Evolutionary conservation across 1,140 invertebrate species (phyloP), one percentile per base, ranked within the genome.

Genomic region (Daktulosphaira vitifoliae): DNA sequence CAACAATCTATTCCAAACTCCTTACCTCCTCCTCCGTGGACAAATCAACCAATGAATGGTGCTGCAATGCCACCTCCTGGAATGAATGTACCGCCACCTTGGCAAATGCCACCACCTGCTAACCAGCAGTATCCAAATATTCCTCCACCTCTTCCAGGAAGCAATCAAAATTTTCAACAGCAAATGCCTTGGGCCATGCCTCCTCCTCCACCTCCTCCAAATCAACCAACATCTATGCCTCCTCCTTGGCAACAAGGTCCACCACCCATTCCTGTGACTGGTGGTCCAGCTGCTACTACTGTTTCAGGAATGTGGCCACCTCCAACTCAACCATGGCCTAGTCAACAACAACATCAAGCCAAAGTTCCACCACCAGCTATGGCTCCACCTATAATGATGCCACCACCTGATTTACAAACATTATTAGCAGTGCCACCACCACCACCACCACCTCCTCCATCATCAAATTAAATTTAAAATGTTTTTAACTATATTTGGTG

Each of bases 381-480:
- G 0, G 74, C 73, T 6, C 78, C 75, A 3, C 76, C 78, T 0
- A 76, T 77, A 11, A 75, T 76, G 65, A 80, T 80, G 38, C 78
- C 80, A n/a, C 80, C 82, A 3, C 80, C 81, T 25, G 62, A 65
- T 51, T 66, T 53, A 15, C 65, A 51, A 11, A 54, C 65, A n/a
- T 11, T 51, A 13, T 46, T 53, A 25, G 44, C 50, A 6, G 80
- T 81, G 0, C 79, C 82, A 46, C 82, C 83, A 13, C 84, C 84
- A 2, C 84, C 84, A 7, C 84, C 84, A 0, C 83, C 84, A 6
- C 82, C 83, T 3, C 67, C 67, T 13, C 62, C 62, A 2, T n/a
- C n/a, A n/a, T 65, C 64, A 22, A 68, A 65, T 65, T 65, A 62
- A 50, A 44, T 46, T 22, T 1, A 13, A 13, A 22, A 29, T 6